Evolutionary conservation across 2,113 vertebrate genomes (phyloP).

Genomic region (Acrocephalus arundinaceus): DNA sequence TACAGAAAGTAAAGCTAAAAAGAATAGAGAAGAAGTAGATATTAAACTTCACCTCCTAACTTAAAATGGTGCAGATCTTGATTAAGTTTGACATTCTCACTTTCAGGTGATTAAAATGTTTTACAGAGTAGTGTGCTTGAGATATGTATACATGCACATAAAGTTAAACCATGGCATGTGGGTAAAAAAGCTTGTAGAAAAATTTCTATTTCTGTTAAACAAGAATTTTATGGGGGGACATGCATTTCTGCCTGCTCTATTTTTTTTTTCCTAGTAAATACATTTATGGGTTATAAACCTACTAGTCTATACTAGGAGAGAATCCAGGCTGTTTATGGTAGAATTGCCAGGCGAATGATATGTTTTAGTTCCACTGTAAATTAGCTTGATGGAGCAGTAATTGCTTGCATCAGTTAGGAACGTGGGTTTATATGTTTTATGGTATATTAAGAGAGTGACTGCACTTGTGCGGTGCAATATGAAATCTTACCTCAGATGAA

Average conservation of each 20-base stretch:
- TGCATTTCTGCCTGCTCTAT: background rate
- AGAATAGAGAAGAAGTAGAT: background rate
- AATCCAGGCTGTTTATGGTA: background rate
- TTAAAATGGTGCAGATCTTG: background rate
- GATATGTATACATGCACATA: background rate
- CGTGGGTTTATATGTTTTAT: constrained; percentile 11
- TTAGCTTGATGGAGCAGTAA: constrained; percentile 25
- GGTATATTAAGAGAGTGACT: background rate
- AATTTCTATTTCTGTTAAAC: background rate
- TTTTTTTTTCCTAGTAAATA: background rate
- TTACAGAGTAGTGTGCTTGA: background rate
- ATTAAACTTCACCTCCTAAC: background rate
- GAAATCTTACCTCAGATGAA: background rate
- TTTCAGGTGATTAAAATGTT: background rate
- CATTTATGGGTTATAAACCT: background rate
- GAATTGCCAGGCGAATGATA: background rate
- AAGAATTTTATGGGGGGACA: background rate
- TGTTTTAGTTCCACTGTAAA: constrained; percentile 38
- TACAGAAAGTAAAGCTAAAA: background rate
- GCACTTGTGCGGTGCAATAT: background rate
- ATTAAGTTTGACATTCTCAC: background rate
- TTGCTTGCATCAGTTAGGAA: constrained; percentile 6
- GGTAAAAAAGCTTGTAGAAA: background rate
- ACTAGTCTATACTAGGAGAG: background rate
- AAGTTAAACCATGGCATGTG: background rate